These are phyloP conservation scores for Scaptomyza reducta DNA, from an alignment of 2,888 invertebrate species.

Conservation along the genomic window DNA sequence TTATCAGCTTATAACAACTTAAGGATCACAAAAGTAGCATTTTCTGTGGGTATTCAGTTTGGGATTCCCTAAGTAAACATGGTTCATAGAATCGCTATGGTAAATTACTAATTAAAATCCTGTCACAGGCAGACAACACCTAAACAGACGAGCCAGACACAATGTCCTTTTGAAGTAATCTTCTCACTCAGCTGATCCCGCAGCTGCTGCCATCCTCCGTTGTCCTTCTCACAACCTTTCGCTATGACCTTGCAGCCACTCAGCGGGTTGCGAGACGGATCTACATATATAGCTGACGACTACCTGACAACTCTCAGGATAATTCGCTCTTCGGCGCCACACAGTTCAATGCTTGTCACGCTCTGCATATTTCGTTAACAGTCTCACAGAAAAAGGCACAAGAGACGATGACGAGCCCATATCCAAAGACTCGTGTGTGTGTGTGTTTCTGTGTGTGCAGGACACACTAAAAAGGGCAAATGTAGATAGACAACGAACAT, in stretches of 20 bases:
- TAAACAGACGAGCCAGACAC: conserved; percentile 8
- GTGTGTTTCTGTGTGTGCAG: conserved; percentile 10
- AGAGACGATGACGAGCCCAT: conserved; percentile 27
- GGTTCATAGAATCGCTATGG: background rate
- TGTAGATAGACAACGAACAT: background rate
- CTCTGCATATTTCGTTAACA: conserved; percentile 81
- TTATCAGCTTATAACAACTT: background rate
- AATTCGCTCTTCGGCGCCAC: conserved; percentile 13
- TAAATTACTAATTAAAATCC: conserved; percentile 34
- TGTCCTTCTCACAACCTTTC: conserved; percentile 25
- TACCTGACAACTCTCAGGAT: conserved; percentile 19
- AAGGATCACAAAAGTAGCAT: background rate
- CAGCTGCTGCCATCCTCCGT: conserved; percentile 25
- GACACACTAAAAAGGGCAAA: conserved; percentile 17
- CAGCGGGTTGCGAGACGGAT: conserved; percentile 33
- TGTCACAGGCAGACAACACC: conserved; percentile 15
- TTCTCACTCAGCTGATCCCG: conserved; percentile 54
- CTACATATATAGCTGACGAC: conserved; percentile 32
- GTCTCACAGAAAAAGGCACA: conserved; percentile 71
- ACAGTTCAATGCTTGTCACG: conserved; percentile 31
- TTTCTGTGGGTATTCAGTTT: background rate
- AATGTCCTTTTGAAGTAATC: conserved; percentile 27
- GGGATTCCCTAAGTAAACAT: conserved; percentile 11
- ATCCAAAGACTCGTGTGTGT: conserved; percentile 8
- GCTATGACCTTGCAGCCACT: conserved; percentile 41